phyloP scores from a whole-genome alignment of 2,113 vertebrate genomes.

The Ptychochromis oligacanthus region DNA sequence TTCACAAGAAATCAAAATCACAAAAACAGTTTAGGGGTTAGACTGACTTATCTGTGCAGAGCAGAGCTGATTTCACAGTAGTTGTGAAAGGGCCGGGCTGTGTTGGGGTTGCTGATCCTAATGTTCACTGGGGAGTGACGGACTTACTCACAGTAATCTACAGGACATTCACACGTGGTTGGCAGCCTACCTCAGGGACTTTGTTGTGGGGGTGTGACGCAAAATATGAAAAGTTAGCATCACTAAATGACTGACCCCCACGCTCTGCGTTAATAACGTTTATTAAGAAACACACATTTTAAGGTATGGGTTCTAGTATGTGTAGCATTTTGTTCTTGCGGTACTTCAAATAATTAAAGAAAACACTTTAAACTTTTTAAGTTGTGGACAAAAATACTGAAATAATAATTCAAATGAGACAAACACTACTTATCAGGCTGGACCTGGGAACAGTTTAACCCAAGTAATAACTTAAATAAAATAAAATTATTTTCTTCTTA shows the following conservation, averaged over 20 bases:
- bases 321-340: background rate
- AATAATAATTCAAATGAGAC: background rate
- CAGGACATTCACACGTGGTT: conserved; percentile 71
- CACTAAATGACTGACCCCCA: conserved; percentile 51
- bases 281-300: background rate
- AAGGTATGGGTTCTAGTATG: background rate
- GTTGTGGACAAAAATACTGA: background rate
- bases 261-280: conserved; percentile 40
- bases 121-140: conserved; percentile 28
- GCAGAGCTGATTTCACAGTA: background rate
- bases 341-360: background rate
- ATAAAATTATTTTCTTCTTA: background rate
- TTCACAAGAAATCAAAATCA: background rate
- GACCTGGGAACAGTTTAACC: background rate
- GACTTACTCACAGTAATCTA: conserved; percentile 70
- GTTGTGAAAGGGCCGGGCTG: conserved; percentile 5
- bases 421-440: background rate
- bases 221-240: conserved; percentile 48
- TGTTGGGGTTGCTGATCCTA: conserved; percentile 23
- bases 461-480: background rate
- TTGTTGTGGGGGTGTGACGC: conserved; percentile 48
- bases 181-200: conserved; percentile 47
- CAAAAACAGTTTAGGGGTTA: background rate
- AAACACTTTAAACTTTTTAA: background rate
- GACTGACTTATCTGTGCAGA: background rate